phyloP scores from a whole-genome alignment of 1,140 invertebrate species.

The Bombus polaris region DNA sequence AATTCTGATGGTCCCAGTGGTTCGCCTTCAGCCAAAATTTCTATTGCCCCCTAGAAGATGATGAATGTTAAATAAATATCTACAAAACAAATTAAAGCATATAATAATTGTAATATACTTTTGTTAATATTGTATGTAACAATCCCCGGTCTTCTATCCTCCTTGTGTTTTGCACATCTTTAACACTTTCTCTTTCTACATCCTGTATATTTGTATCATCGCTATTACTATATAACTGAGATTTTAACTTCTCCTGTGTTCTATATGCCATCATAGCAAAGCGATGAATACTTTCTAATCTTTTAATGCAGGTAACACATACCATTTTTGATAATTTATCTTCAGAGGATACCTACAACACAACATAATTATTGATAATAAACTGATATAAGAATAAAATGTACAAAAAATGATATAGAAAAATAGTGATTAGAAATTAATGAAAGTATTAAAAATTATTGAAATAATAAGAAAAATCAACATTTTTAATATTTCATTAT shows the following conservation, averaged over 20 bases:
- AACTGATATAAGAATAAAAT: not conserved
- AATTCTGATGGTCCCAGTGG: slow-evolving; percentile 65
- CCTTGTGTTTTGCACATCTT: slow-evolving; percentile 69
- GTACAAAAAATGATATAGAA: not conserved
- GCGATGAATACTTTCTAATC: slow-evolving; percentile 83
- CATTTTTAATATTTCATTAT: not conserved
- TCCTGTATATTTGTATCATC: slow-evolving; percentile 63
- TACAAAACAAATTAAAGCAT: not conserved
- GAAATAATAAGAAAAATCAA: not conserved
- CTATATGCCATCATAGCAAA: slow-evolving; percentile 84
- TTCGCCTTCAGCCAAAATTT: slow-evolving; percentile 69
- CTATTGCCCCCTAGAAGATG: slow-evolving; percentile 68
- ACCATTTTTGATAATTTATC: slow-evolving; percentile 85
- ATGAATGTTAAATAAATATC: not conserved
- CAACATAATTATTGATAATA: not conserved
- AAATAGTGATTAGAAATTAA: not conserved
- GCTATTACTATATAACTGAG: slow-evolving; percentile 71
- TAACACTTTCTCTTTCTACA: slow-evolving; percentile 65
- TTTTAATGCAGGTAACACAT: slow-evolving; percentile 82
- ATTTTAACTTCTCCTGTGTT: slow-evolving; percentile 83
- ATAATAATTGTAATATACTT: slow-evolving; percentile 71
- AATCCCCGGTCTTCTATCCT: slow-evolving; percentile 79
- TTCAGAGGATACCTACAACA: slow-evolving; percentile 80
- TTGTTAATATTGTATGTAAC: slow-evolving; percentile 84
- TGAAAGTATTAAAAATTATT: not conserved